Base-by-base conservation (phyloP, 2,888 invertebrate species). In the Lochmaea crataegi region DNA sequence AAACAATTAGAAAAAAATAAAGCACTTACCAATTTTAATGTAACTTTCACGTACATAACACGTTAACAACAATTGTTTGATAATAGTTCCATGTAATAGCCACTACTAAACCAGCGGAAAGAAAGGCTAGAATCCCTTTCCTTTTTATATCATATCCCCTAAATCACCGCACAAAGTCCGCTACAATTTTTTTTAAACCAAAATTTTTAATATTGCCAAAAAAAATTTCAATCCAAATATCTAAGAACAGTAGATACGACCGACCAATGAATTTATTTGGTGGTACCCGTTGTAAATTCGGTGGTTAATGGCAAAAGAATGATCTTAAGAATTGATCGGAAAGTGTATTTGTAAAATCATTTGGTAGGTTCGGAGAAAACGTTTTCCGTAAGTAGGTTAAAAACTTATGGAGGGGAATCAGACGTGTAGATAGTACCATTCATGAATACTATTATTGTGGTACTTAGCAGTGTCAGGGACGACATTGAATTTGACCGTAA, bases 321-420 rank as follows among this genome's bases (percentile, higher is more conserved):
- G 76, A 51, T 60, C 53, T 26, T 12, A 32, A 65, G 57, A 60
- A 58, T 70, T 71, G 76, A 72, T 76, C 76, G 78, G 78, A 80
- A 78, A 80, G 81, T 79, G 68, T 76, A 79, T 78, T 81, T 78
- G 73, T 78, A 81, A 81, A 79, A 73, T 42, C 77, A 77, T 58
- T 56, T 58, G 63, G n/a, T 65, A 57, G 60, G 22, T 76, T 74
- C 74, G 65, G 80, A 77, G 80, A 77, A 77, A 80, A 78, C 69
- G 74, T 65, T 45, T 65, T 60, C 41, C 16, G 42, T 48, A 68
- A 70, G 71, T 74, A 56, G 65, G 69, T 58, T 74, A 32, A 67
- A 26, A 71, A 12, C 22, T 18, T 22, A 16, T 63, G 73, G 74
- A 71, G 74, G 74, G 74, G 74, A 51, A 41, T 57, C 32, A 48